Evolutionary conservation across 1,140 invertebrate species (phyloP).

Genomic region (Contarinia nasturtii): DNA sequence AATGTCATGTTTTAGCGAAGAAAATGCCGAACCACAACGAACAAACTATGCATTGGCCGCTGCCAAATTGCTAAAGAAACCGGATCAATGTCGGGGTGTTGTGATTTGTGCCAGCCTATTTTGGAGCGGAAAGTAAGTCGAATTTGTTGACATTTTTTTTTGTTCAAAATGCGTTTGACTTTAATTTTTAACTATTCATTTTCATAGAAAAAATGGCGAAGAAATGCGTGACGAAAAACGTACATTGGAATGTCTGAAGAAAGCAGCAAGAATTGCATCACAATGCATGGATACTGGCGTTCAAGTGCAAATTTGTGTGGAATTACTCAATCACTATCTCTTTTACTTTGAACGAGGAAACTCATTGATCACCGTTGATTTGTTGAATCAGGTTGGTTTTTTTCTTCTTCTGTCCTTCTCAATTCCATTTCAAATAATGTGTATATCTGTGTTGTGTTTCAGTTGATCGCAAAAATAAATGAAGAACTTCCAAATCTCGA

Average conservation of each 20-base stretch:
- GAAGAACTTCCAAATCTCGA: slow-evolving; percentile 86
- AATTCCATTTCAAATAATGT: neutral
- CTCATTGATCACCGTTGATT: slow-evolving; percentile 42
- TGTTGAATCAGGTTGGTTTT: slow-evolving; percentile 30
- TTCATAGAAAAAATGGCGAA: slow-evolving; percentile 27
- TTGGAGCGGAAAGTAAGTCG: slow-evolving; percentile 70
- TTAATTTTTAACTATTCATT: neutral
- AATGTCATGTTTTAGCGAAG: slow-evolving; percentile 82
- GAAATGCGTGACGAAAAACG: slow-evolving; percentile 70
- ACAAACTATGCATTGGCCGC: slow-evolving; percentile 88
- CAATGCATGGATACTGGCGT: slow-evolving; percentile 97
- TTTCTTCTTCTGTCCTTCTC: neutral
- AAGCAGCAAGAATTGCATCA: slow-evolving; percentile 81
- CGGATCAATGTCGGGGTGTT: slow-evolving; percentile 88
- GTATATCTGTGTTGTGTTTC: slow-evolving; percentile 20
- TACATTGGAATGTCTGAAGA: slow-evolving; percentile 90
- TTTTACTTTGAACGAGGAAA: slow-evolving; percentile 91
- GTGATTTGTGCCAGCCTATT: slow-evolving; percentile 85
- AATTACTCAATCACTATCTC: slow-evolving; percentile 85
- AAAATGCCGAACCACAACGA: slow-evolving; percentile 90
- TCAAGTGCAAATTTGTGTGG: slow-evolving; percentile 88
- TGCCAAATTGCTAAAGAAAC: slow-evolving; percentile 91
- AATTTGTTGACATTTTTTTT: slow-evolving; percentile 4
- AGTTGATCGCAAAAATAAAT: slow-evolving; percentile 81
- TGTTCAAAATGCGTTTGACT: slow-evolving; percentile 9